Conservation (phyloP, 2,888 invertebrate genomes). For the Myopa tessellatipennis region DNA sequence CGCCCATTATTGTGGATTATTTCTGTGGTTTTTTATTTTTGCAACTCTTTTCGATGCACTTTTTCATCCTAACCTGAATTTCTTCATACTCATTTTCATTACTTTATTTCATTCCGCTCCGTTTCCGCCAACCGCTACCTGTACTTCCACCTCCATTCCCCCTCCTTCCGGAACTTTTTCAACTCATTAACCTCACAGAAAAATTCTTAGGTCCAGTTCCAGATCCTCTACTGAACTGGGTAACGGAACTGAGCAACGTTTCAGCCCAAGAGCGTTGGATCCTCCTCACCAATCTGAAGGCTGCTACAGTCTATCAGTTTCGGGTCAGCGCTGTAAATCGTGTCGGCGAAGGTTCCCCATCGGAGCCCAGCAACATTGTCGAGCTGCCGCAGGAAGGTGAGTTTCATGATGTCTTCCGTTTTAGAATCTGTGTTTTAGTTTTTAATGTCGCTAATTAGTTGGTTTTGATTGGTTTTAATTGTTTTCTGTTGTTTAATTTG, state of each 20-base stretch:
- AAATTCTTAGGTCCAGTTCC: slow-evolving; percentile 83
- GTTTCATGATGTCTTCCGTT: slow-evolving; percentile 52
- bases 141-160: slow-evolving; percentile 36
- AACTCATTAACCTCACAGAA: slow-evolving; percentile 63
- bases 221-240: slow-evolving; percentile 88
- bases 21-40: slow-evolving; percentile 16
- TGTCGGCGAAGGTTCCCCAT: slow-evolving; percentile 93
- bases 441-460: slow-evolving; percentile 2
- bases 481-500: not conserved
- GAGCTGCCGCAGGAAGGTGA: slow-evolving; percentile 96
- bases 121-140: slow-evolving; percentile 32
- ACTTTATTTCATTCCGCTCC: slow-evolving; percentile 35
- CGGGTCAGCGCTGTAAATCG: slow-evolving; percentile 96
- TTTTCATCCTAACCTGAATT: slow-evolving; percentile 4
- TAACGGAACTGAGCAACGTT: slow-evolving; percentile 87
- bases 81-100: slow-evolving; percentile 23
- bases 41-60: slow-evolving; percentile 11
- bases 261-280: slow-evolving; percentile 83
- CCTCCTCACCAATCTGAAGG: slow-evolving; percentile 86
- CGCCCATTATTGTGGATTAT: not conserved
- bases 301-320: slow-evolving; percentile 96
- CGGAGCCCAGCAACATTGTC: slow-evolving; percentile 88
- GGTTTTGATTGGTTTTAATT: not conserved
- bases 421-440: not conserved
- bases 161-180: slow-evolving; percentile 44